Evolutionary conservation across 2,113 vertebrate genomes (phyloP).

Genomic region (Hippoglossus stenolepis): DNA sequence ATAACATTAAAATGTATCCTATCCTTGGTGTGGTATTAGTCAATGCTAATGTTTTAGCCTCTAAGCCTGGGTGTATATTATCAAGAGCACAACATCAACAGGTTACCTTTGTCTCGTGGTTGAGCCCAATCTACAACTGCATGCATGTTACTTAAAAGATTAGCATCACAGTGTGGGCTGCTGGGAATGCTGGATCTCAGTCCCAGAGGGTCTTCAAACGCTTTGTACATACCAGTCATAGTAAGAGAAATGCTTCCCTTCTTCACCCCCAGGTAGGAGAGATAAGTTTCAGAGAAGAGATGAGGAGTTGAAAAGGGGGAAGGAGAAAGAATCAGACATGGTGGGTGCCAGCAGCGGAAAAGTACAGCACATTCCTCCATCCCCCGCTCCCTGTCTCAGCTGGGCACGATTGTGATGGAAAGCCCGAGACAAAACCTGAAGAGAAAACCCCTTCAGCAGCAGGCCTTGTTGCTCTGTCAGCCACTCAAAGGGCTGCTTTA

Average conservation of each 20-base stretch:
- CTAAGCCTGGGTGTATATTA: slow-evolving; percentile 55
- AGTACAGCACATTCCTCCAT: slow-evolving; percentile 77
- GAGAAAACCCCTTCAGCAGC: slow-evolving; percentile 60
- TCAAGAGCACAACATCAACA: slow-evolving; percentile 63
- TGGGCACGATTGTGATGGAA: slow-evolving; percentile 76
- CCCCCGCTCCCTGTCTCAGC: slow-evolving; percentile 70
- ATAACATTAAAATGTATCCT: slow-evolving; percentile 57
- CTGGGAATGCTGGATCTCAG: slow-evolving; percentile 57
- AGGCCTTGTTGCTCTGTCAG: slow-evolving; percentile 57
- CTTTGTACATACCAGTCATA: slow-evolving; percentile 55
- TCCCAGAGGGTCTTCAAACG: slow-evolving; percentile 49
- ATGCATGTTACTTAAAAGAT: slow-evolving; percentile 66
- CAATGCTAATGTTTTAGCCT: slow-evolving; percentile 76
- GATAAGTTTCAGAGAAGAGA: slow-evolving; percentile 53
- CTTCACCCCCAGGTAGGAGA: slow-evolving; percentile 30
- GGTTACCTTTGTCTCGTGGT: slow-evolving; percentile 68
- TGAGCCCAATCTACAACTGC: slow-evolving; percentile 66
- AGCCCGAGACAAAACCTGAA: slow-evolving; percentile 71
- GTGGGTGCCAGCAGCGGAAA: slow-evolving; percentile 70
- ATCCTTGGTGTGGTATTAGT: slow-evolving; percentile 46
- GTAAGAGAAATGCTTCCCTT: not conserved
- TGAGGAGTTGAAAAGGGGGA: slow-evolving; percentile 2
- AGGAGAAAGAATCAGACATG: slow-evolving; percentile 19
- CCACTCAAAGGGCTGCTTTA: slow-evolving; percentile 70
- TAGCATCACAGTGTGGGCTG: slow-evolving; percentile 71